These are phyloP conservation scores for Hiodon tergisus DNA, from an alignment of 2,113 vertebrate genomes.

Conservation along the genomic window DNA sequence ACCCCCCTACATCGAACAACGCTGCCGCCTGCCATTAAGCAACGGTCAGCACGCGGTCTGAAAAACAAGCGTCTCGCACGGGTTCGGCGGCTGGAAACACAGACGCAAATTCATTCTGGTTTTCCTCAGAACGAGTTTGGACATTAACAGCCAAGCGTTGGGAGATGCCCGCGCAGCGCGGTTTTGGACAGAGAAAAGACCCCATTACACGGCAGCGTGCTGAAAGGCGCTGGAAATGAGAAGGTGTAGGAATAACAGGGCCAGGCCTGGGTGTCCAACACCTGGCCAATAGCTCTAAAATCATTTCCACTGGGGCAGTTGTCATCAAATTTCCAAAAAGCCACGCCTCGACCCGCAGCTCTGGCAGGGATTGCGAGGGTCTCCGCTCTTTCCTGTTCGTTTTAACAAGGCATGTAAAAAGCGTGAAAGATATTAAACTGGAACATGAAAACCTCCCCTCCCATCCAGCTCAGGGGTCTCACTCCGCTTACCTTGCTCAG, in stretches of 20 bases:
- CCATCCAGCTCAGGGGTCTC: not conserved
- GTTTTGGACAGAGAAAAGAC: not conserved
- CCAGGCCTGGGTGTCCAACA: slow-evolving; percentile 36
- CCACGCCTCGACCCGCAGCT: slow-evolving; percentile 34
- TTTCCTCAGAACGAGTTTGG: slow-evolving; percentile 61
- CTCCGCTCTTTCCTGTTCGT: not conserved
- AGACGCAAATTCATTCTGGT: slow-evolving; percentile 38
- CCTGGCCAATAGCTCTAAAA: slow-evolving; percentile 56
- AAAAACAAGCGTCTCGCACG: slow-evolving; percentile 26
- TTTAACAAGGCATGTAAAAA: slow-evolving; percentile 4
- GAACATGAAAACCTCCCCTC: slow-evolving; percentile 7
- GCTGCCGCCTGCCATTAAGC: too few species aligned
- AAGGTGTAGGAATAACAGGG: slow-evolving; percentile 54
- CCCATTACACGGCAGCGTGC: not conserved
- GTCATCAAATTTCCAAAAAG: slow-evolving; percentile 54
- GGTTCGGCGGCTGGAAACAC: slow-evolving; percentile 52
- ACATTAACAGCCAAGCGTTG: slow-evolving; percentile 22
- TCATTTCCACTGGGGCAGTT: slow-evolving; percentile 62
- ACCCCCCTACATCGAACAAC: not conserved
- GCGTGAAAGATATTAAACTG: not conserved
- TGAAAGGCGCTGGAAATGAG: slow-evolving; percentile 6
- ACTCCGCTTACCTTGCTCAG: slow-evolving; percentile 81
- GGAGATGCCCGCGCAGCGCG: slow-evolving; percentile 9
- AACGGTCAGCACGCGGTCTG: slow-evolving; percentile 50
- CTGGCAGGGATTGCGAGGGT: not conserved